A percentile compares a stretch with the other conserved stretches of the same genome.
Evolutionary conservation across 2,888 invertebrate species (phyloP).

Genomic region (Brachylomia viminalis): DNA sequence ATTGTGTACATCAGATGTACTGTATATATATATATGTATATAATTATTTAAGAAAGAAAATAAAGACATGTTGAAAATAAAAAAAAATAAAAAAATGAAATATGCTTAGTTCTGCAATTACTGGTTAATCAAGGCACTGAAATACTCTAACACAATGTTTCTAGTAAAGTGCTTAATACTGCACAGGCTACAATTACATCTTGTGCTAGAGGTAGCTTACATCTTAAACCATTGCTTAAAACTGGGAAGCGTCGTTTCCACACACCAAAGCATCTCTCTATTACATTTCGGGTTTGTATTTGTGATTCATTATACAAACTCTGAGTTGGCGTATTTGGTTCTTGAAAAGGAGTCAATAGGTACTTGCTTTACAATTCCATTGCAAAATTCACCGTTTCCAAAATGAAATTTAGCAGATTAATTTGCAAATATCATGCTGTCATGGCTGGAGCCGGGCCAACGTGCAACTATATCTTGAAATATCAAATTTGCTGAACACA

Average conservation of each 20-base stretch:
- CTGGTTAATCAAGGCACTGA: too few relatives aligned
- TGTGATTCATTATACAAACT: slow-evolving; percentile 2
- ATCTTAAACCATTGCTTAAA: too few relatives aligned
- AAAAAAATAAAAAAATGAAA: too few relatives aligned
- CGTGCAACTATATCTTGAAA: slow-evolving; percentile 7
- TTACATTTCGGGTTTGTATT: background rate
- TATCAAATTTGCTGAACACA: background rate
- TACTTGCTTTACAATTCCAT: background rate
- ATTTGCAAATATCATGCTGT: slow-evolving; percentile 6
- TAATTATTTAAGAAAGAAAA: too few relatives aligned
- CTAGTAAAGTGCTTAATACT: too few relatives aligned
- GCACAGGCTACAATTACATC: too few relatives aligned
- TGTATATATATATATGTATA: too few relatives aligned
- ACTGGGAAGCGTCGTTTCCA: background rate
- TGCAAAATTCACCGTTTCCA: background rate
- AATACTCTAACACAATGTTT: too few relatives aligned
- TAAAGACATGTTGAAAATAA: too few relatives aligned
- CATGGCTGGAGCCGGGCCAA: slow-evolving; percentile 12
- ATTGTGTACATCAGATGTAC: background rate
- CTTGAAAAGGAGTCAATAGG: slow-evolving; percentile 5
- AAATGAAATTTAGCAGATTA: background rate
- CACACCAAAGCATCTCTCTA: slow-evolving; percentile 14
- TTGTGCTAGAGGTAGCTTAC: too few relatives aligned
- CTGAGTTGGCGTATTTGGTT: background rate
- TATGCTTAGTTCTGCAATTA: too few relatives aligned